Evolutionary conservation across 2,888 invertebrate genomes (phyloP), one percentile per base, ranked within the genome.

Genomic region (Chydorus sphaericus): DNA sequence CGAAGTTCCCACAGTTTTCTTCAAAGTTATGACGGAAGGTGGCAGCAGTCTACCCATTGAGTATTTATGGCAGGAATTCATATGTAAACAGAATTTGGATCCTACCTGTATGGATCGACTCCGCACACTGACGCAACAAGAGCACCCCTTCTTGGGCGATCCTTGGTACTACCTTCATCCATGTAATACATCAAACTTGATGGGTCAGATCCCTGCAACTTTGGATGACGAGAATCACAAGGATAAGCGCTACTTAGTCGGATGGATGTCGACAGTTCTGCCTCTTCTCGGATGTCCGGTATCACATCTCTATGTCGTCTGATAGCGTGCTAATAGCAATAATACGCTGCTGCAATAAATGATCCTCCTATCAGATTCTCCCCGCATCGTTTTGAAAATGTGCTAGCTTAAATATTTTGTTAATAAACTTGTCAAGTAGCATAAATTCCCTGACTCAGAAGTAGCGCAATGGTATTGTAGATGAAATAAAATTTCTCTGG

Each of bases 1-100:
- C 59, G 59, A 59, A 18, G 71, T 71, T 4, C 71, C 71, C 7
- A 70, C 70, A 0, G 61, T 71, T 0, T 71, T 69, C 58, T 69
- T 71, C 58, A 69, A 61, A 54, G 60, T 54, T 29, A 50, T 38
- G 11, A 18, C 38, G 16, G 20, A 18, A 23, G 38, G 38, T 20
- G 44, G 44, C 23, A 44, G 44, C 26, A 26, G 44, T 26, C 10
- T 44, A 4, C 26, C 23, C 3, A 28, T 28, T 10, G 4, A 44
- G 28, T 23, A 44, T 14, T 23, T 44, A 23, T 44, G 44, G 44
- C 23, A 14, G 8, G 44, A 7, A 4, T 44, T 44, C 5, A 44
- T 28, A 16, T 28, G 5, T 23, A 8, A 33, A 33, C 44, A 4
- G 44, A 44, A 44, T 14, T 14, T 5, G 16, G n/a, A 14, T 26